Evolutionary conservation across 2,113 vertebrate species (phyloP), one percentile per base, ranked within the genome.

Genomic region (Chitala chitala): DNA sequence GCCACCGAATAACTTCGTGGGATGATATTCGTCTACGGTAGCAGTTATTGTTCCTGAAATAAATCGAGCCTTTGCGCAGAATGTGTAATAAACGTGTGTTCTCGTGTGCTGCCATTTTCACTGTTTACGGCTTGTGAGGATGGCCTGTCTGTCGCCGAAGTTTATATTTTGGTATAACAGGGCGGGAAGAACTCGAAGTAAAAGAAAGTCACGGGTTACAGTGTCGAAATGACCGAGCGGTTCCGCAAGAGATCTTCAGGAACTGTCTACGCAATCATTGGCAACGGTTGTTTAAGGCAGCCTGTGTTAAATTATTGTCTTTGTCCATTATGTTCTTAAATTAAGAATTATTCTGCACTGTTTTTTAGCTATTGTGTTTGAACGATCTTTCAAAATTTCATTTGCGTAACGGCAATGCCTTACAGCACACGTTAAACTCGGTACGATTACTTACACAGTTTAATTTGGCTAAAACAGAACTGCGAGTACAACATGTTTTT

Each of bases 71-170:
- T 40, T 38, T 71, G 33, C 44, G 63, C 7, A 79, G 42, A 53
- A 74, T 17, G 40, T 48, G 29, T 17, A 64, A 64, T 8, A 79
- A 33, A 68, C 59, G 55, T 46, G 17, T 55, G 20, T 33, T 73
- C 20, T 46, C 61, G 31, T 51, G 42, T 50, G 71, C 71, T 36
- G 74, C 76, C 76, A 78, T 78, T 70, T 72, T 44, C 69, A 7
- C 20, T 55, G 10, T 65, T 59, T 58, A 42, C n/a, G 26, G 20
- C 5, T 38, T 10, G 68, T 44, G 33, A 15, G 1, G 36, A 70
- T 26, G 24, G 10, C 31, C 46, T 68, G 17, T 3, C 22, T 15
- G n/a, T 64, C 33, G 42, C 44, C 33, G 40, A 68, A n/a, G 31
- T 74, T 76, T 13, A 24, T 53, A 33, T 50, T 17, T 55, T 46